These are phyloP conservation scores for Drosophila kurseongensis DNA, from an alignment of 1,140 invertebrate genomes.

Conservation along the genomic window DNA sequence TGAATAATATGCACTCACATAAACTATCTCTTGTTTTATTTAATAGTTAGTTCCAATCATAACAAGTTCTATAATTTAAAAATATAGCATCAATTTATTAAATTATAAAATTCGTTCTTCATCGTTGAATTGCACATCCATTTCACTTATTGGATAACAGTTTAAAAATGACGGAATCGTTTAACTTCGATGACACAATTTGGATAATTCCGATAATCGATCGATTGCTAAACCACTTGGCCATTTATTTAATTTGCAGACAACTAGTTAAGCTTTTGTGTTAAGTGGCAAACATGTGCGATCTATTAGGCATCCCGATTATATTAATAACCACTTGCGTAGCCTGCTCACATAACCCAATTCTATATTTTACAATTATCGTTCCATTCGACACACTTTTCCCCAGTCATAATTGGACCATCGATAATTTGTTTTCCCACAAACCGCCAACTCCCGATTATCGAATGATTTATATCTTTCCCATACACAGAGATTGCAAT, in stretches of 20 bases:
- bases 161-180: background rate
- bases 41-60: background rate
- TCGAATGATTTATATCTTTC: constrained; percentile 41
- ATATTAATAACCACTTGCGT: background rate
- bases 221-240: background rate
- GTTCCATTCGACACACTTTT: constrained; percentile 8
- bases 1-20: too few relatives aligned
- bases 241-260: constrained; percentile 1
- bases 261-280: background rate
- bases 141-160: background rate
- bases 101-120: too few relatives aligned
- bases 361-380: constrained; percentile 22
- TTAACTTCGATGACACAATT: constrained; percentile 17
- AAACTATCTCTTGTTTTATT: too few relatives aligned
- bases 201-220: constrained; percentile 5
- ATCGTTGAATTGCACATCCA: too few relatives aligned
- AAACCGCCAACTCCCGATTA: constrained; percentile 13
- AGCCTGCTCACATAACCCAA: background rate
- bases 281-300: background rate
- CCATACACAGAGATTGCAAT: constrained; percentile 32
- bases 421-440: constrained; percentile 2
- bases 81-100: background rate
- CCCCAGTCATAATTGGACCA: background rate
- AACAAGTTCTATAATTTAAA: background rate
- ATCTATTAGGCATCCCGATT: background rate